phyloP scores from a whole-genome alignment of 1,140 invertebrate species.

The Argopecten irradians region DNA sequence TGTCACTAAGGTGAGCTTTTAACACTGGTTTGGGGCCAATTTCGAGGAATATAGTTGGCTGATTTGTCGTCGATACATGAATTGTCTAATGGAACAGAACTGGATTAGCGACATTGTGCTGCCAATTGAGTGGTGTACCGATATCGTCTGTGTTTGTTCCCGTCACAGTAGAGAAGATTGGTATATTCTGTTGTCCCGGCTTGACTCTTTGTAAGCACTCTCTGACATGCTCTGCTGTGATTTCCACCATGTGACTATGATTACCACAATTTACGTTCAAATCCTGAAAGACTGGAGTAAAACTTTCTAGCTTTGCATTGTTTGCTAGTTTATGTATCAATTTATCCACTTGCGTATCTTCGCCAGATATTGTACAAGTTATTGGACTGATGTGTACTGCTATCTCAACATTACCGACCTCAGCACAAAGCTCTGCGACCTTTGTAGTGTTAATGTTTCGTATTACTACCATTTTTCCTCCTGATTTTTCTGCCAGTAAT shows the following conservation, averaged over 20 bases:
- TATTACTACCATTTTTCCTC: conserved; percentile 55
- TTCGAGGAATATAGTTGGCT: conserved; percentile 39
- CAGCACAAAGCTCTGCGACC: conserved; percentile 37
- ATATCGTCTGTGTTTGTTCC: conserved; percentile 25
- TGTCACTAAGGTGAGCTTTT: conserved; percentile 29
- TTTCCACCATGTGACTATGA: conserved; percentile 50
- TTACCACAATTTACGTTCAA: conserved; percentile 48
- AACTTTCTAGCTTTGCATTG: neutral
- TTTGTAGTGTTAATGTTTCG: conserved; percentile 28
- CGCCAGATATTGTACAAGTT: conserved; percentile 53
- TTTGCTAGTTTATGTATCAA: neutral
- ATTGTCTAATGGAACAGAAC: conserved; percentile 49
- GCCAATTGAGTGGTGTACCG: conserved; percentile 40
- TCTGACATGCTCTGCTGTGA: neutral
- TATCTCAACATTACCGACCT: conserved; percentile 29
- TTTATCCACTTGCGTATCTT: conserved; percentile 31
- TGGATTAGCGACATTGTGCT: conserved; percentile 43
- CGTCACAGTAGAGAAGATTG: conserved; percentile 45
- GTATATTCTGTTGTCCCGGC: neutral
- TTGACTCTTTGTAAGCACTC: conserved; percentile 20
- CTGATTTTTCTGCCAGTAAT: conserved; percentile 26
- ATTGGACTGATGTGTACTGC: conserved; percentile 49
- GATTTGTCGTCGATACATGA: neutral
- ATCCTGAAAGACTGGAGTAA: neutral
- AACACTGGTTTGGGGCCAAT: conserved; percentile 49